Conservation (phyloP, 2,113 vertebrate genomes). For the Tenebrosternarchus preto region DNA sequence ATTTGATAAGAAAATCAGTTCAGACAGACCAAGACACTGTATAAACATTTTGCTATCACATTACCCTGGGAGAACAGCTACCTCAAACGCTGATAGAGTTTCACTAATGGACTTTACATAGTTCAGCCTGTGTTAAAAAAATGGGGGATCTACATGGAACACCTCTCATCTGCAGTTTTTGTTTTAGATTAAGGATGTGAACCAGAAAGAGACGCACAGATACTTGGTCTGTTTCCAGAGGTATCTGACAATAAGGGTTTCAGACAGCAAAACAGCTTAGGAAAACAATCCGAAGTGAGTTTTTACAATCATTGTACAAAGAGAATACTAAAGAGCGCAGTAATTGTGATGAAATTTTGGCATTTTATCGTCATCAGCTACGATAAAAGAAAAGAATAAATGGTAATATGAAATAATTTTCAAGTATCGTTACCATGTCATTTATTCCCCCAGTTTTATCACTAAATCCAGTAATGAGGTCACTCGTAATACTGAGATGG, state of each 20-base stretch:
- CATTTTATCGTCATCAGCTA: neutral
- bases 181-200: conserved; percentile 27
- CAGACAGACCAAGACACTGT: conserved; percentile 10
- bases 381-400: neutral
- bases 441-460: conserved; percentile 7
- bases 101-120: conserved; percentile 24
- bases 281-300: no score
- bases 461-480: conserved; percentile 32
- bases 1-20: conserved; percentile 17
- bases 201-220: conserved; percentile 32
- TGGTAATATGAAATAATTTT: conserved; percentile 1
- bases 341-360: neutral
- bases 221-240: conserved; percentile 15
- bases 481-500: conserved; percentile 29
- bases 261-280: conserved; percentile 1
- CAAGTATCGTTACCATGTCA: neutral
- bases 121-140: conserved; percentile 12
- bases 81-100: neutral
- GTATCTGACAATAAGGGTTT: conserved; percentile 25
- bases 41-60: conserved; percentile 32
- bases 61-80: neutral
- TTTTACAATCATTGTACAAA: no score
- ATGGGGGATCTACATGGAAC: conserved; percentile 20
- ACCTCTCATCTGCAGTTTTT: conserved; percentile 38
- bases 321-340: neutral